Base-by-base conservation (phyloP, 2,797 vertebrate species). In the Darevskia mixta region DNA sequence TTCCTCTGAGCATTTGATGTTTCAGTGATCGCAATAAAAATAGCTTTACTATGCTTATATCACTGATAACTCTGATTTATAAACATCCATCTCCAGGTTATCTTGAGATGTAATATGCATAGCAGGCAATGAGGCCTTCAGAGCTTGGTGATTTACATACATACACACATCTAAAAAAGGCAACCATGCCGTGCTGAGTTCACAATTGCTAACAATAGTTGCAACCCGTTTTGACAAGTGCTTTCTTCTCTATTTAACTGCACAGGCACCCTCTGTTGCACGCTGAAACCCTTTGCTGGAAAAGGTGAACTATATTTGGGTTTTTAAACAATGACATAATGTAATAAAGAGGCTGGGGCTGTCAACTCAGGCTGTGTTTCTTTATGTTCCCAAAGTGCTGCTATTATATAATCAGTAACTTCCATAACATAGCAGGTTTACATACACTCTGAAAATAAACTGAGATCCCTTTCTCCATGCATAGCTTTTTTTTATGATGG, bases 1-100 rank as follows among this genome's bases (percentile, higher is more conserved):
- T 90, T 87, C 82, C 78, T 87, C 25, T 82, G 49, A 77, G 79
- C 66, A 77, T 85, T 88, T 78, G 82, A 69, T 85, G 72, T 78
- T 87, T 82, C 72, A 38, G 45, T 78, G 45, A 64, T 82, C 15
- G n/a, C 49, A 85, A 85, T 81, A 49, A 85, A 84, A 84, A 81
- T 85, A 81, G 35, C 71, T 85, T 55, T 85, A 72, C 43, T 79
- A 38, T 77, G 71, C 55, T 87, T 81, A 84, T 90, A 82, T 71
- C 27, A 49, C 25, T 76, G 69, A 90, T 75, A 45, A 55, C n/a
- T 35, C 58, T 75, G 69, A 88, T 72, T 85, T 43, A 45, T 67
- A 81, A 69, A 38, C 41, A 35, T 85, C 58, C 69, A 41, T 79
- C 41, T 29, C 43, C 29, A 58, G 38, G 76, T 82, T 76, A 78